These are phyloP conservation scores for Delphinus delphis DNA, from an alignment of 2,113 vertebrate species.

Conservation along the genomic window DNA sequence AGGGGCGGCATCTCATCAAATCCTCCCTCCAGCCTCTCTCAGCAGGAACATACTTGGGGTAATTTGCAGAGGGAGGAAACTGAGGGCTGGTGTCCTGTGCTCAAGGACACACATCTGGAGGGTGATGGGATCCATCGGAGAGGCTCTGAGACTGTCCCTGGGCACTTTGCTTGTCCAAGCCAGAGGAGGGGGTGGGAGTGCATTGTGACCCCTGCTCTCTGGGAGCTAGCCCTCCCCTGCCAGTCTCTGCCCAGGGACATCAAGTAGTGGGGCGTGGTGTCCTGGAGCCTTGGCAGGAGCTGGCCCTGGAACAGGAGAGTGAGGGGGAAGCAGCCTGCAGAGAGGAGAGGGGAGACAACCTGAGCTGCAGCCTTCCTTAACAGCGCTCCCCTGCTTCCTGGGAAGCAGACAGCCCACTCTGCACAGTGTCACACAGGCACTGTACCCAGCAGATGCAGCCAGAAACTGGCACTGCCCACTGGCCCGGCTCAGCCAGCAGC, in stretches of 20 bases:
- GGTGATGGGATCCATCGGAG: neutral
- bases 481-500: neutral
- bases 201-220: neutral
- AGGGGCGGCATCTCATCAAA: too few species aligned
- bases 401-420: neutral
- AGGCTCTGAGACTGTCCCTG: neutral
- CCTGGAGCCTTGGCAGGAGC: neutral
- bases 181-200: neutral
- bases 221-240: neutral
- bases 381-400: neutral
- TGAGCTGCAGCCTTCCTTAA: neutral
- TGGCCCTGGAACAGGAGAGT: neutral
- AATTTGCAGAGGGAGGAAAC: neutral
- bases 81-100: neutral
- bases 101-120: neutral
- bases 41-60: neutral
- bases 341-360: neutral
- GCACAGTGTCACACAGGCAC: rapidly evolving
- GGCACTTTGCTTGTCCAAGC: neutral
- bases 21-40: neutral
- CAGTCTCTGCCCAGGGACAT: neutral
- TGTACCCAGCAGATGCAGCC: rapidly evolving
- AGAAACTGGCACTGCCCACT: neutral
- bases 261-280: neutral
- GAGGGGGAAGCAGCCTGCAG: neutral